These are phyloP conservation scores for Mactra quadrangularis DNA, from an alignment of 1,140 invertebrate genomes.

Conservation along the genomic window DNA sequence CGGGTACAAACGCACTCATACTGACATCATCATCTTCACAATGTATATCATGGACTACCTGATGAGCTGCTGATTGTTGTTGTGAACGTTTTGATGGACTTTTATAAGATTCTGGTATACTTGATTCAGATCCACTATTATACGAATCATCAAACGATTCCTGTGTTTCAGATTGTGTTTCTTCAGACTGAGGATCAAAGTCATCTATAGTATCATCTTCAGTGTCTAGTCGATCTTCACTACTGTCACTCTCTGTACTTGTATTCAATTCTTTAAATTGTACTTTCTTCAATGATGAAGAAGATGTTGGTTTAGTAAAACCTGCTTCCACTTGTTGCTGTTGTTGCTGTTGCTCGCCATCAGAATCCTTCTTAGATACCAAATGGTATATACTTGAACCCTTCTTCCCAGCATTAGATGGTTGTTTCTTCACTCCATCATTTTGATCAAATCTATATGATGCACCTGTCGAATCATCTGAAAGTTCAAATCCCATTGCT, in stretches of 20 bases:
- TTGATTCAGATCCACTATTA: constrained; percentile 57
- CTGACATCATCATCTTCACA: constrained; percentile 78
- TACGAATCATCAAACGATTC: constrained; percentile 63
- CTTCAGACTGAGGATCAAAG: constrained; percentile 52
- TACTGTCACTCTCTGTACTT: constrained; percentile 77
- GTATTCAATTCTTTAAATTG: constrained; percentile 63
- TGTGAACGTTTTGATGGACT: constrained; percentile 9
- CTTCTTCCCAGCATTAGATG: constrained; percentile 13
- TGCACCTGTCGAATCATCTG: constrained; percentile 69
- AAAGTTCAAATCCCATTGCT: constrained; percentile 78
- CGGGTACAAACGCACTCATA: constrained; percentile 79
- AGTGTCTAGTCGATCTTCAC: constrained; percentile 64
- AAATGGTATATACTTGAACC: constrained; percentile 71
- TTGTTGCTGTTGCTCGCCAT: constrained; percentile 58
- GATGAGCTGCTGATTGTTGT: background rate
- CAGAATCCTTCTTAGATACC: constrained; percentile 63
- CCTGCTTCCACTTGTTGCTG: no score
- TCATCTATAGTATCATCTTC: constrained; percentile 62
- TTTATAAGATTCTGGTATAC: constrained; percentile 55
- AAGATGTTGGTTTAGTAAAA: constrained; percentile 2
- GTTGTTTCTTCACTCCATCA: constrained; percentile 3
- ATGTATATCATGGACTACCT: background rate
- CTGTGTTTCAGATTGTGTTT: constrained; percentile 55
- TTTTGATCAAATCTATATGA: constrained; percentile 62
- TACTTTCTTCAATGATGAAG: constrained; percentile 62